These are phyloP conservation scores for Microcebus tavaratra DNA, from an alignment of 2,113 vertebrate species.

Conservation along the genomic window DNA sequence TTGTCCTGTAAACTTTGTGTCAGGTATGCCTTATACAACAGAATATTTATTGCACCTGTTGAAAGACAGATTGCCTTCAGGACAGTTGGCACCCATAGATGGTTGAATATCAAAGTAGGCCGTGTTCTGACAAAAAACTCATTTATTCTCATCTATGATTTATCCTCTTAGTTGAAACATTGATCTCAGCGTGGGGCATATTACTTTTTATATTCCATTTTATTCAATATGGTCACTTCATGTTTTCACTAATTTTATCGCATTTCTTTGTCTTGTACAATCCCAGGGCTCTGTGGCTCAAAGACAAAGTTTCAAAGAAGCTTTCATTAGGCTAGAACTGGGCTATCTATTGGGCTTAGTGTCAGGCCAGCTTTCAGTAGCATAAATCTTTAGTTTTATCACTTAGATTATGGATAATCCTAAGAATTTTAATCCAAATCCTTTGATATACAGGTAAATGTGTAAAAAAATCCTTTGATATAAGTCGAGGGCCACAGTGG, in stretches of 20 bases:
- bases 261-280: background rate
- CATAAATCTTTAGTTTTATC: background rate
- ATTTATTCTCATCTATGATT: background rate
- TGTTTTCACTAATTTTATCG: background rate
- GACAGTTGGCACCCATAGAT: background rate
- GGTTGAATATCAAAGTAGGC: background rate
- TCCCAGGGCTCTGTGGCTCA: background rate
- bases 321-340: background rate
- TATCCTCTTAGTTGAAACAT: background rate
- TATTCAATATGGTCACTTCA: background rate
- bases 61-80: background rate
- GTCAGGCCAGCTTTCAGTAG: background rate
- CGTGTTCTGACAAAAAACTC: background rate
- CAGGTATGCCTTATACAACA: background rate
- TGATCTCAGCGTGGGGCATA: background rate
- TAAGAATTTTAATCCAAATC: background rate
- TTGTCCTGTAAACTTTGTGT: background rate
- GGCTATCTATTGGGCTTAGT: background rate
- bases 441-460: background rate
- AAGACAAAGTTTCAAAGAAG: background rate
- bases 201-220: background rate
- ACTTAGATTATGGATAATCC: background rate
- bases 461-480: background rate
- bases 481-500: background rate
- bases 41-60: background rate